A percentile compares a stretch with the other conserved stretches of the same genome.
Evolutionary conservation across 2,888 invertebrate genomes (phyloP).

Genomic region (Tineola bisselliella): DNA sequence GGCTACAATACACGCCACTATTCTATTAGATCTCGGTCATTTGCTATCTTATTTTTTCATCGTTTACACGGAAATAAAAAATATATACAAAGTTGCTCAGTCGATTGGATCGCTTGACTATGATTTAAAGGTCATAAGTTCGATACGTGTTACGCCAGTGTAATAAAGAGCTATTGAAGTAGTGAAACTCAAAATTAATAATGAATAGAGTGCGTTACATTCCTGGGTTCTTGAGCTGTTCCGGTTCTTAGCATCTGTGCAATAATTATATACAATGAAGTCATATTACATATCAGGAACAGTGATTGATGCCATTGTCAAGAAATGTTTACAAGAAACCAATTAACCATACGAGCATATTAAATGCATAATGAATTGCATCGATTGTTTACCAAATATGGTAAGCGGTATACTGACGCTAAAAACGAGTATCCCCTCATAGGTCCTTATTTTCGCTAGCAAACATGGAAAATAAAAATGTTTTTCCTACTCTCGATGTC

Average conservation of each 20-base stretch:
- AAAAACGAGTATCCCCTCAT: neutral
- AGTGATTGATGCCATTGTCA: conserved; percentile 3
- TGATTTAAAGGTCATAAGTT: neutral
- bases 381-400: conserved; percentile 6
- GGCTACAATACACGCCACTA: neutral
- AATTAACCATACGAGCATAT: conserved; percentile 9
- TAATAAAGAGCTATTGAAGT: too few species aligned
- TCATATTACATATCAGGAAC: neutral
- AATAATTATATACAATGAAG: conserved; percentile 1
- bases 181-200: too few species aligned
- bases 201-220: too few species aligned
- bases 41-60: conserved; percentile 1
- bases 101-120: neutral
- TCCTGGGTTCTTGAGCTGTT: too few species aligned
- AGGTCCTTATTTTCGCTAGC: conserved; percentile 14
- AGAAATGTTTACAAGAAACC: neutral
- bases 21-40: conserved; percentile 3
- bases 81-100: neutral
- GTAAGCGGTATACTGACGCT: neutral
- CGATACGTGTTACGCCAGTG: neutral
- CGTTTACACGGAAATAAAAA: neutral
- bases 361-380: neutral
- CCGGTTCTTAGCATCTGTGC: neutral
- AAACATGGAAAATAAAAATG: conserved; percentile 21
- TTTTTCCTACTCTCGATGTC: conserved; percentile 35